Evolutionary conservation across 2,113 vertebrate species (phyloP).

Genomic region (Nanger granti): DNA sequence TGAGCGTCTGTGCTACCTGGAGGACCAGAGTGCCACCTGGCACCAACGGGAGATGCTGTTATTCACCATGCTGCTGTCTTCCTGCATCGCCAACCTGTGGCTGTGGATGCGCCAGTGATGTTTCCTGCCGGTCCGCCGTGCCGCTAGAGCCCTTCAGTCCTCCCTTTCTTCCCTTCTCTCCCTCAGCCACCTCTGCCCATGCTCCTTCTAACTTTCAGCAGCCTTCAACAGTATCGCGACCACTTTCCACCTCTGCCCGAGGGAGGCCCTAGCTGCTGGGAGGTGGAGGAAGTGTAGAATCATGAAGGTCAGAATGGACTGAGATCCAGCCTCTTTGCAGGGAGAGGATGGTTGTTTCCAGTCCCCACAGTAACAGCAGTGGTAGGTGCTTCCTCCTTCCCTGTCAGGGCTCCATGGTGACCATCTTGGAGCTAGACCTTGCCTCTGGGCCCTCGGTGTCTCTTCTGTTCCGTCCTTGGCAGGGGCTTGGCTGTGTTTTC

Average conservation of each 20-base stretch:
- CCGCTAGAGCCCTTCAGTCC: neutral
- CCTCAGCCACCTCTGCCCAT: neutral
- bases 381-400: neutral
- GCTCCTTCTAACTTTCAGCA: neutral
- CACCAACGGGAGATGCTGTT: constrained; percentile 77
- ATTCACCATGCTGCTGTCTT: constrained; percentile 76
- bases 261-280: neutral
- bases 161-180: neutral
- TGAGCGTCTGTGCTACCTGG: constrained; percentile 72
- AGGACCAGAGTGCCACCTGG: constrained; percentile 74
- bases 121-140: accelerated
- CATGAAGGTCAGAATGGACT: neutral
- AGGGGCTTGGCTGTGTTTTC: neutral
- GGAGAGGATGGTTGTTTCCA: neutral
- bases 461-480: neutral
- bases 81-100: constrained; percentile 81
- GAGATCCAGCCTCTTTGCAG: neutral
- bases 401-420: neutral
- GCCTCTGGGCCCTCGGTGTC: neutral
- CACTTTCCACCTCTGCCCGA: neutral
- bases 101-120: constrained; percentile 78
- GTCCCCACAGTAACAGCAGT: neutral
- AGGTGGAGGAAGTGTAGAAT: neutral
- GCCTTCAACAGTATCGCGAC: neutral
- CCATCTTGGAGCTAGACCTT: neutral